Evolutionary conservation across 23 tunicate genomes (phyloP).

Genomic region (Phallusia fumigata): DNA sequence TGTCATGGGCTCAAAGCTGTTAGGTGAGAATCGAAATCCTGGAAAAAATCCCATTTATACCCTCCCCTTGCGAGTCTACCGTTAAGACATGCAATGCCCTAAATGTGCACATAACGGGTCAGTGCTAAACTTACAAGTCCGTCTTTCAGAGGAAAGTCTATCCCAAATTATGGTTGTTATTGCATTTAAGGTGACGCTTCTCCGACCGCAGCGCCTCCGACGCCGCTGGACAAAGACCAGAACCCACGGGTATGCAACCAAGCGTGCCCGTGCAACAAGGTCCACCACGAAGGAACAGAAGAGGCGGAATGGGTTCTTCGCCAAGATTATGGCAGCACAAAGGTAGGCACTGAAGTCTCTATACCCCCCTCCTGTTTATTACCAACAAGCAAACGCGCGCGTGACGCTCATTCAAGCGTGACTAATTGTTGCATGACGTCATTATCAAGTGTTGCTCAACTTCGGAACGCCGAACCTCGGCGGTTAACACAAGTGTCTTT

Average conservation of each 20-base stretch:
- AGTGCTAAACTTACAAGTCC: neutral
- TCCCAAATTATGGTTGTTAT: neutral
- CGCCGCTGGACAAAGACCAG: neutral
- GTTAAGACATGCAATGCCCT: no score
- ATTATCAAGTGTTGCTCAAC: no score
- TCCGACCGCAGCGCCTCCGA: neutral
- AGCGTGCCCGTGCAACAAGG: constrained; percentile 10
- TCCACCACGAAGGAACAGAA: neutral
- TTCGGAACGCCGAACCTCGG: no score
- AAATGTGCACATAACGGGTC: neutral
- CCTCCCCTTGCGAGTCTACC: no score
- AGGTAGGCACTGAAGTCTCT: neutral
- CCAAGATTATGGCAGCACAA: neutral
- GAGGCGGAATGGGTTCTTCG: neutral
- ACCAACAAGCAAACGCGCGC: no score
- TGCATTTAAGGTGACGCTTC: neutral
- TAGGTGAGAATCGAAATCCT: no score
- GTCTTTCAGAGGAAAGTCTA: neutral
- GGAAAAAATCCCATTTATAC: no score
- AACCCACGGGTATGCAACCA: neutral
- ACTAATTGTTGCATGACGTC: no score
- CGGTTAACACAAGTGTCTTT: no score
- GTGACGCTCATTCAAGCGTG: no score
- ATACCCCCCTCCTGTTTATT: no score
- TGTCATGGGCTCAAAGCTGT: no score